phyloP scores from a whole-genome alignment of 2,113 vertebrate species.

The Cariama cristata region DNA sequence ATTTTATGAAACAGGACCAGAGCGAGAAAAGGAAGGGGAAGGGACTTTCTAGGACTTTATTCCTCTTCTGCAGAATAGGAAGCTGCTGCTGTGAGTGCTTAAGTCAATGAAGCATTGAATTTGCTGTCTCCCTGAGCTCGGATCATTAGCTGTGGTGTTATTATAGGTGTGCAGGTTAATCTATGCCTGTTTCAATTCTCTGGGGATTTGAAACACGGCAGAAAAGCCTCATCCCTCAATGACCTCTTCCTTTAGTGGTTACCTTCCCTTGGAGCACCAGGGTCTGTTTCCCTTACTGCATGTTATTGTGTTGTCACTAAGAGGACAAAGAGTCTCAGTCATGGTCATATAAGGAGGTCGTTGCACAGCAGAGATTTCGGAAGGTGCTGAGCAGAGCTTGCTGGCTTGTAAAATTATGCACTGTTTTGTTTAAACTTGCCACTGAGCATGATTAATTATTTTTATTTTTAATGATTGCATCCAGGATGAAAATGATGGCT shows the following conservation, averaged over 20 bases:
- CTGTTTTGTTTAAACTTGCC: background rate
- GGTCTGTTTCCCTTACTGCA: background rate
- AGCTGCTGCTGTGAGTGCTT: background rate
- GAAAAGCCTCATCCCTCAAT: background rate
- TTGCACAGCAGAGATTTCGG: background rate
- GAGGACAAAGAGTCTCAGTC: background rate
- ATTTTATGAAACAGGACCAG: background rate
- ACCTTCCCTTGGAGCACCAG: background rate
- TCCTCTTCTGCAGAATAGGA: background rate
- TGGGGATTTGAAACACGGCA: background rate
- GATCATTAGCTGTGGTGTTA: background rate
- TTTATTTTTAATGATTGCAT: background rate
- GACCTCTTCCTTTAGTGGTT: background rate
- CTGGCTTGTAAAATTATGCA: background rate
- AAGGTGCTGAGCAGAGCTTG: background rate
- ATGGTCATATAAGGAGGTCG: background rate
- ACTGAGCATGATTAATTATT: background rate
- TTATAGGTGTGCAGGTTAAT: background rate
- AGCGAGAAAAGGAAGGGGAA: background rate
- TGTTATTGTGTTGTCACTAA: background rate
- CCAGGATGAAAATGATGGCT: background rate
- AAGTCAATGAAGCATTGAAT: slow-evolving; percentile 14
- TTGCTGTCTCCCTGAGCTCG: background rate
- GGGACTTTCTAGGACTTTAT: background rate
- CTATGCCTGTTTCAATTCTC: background rate